A percentile compares a stretch with the other conserved stretches of the same genome.
phyloP scores from a whole-genome alignment of 2,797 vertebrate genomes.

The Balearica regulorum region DNA sequence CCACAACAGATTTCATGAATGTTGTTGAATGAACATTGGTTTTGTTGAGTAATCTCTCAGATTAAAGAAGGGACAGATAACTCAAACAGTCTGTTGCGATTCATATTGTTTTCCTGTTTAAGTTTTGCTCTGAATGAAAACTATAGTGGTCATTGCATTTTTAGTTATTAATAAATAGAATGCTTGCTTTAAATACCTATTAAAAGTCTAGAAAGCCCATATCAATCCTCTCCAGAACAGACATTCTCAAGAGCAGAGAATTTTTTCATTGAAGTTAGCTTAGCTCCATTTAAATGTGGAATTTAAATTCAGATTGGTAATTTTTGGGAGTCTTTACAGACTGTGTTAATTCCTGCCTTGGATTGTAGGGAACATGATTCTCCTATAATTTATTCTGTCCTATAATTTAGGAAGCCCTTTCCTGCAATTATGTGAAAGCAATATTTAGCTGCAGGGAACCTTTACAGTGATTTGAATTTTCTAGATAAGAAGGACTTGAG shows the following conservation, averaged over 20 bases:
- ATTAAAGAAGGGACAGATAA: conserved; percentile 76
- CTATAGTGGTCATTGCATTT: neutral
- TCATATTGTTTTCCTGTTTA: conserved; percentile 63
- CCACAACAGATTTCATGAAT: conserved; percentile 80
- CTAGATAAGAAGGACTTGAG: conserved; percentile 35
- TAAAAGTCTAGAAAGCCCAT: neutral
- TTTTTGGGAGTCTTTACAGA: neutral
- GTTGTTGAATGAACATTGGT: conserved; percentile 78
- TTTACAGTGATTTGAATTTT: conserved; percentile 30
- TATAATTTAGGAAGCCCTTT: conserved; percentile 42
- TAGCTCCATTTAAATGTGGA: neutral
- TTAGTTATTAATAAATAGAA: conserved; percentile 49
- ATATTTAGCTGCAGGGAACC: conserved; percentile 46
- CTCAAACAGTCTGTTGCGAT: conserved; percentile 73
- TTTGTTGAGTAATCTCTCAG: conserved; percentile 79
- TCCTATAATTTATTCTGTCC: conserved; percentile 41
- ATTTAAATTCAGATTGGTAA: conserved; percentile 6
- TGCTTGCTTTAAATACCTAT: neutral
- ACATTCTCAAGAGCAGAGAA: neutral
- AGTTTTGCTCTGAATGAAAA: conserved; percentile 55
- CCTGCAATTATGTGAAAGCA: conserved; percentile 45
- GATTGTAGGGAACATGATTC: conserved; percentile 33
- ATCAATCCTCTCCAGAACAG: neutral
- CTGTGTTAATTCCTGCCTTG: conserved; percentile 37
- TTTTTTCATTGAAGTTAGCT: neutral